These are phyloP conservation scores for Knipowitschia caucasica DNA, from an alignment of 2,797 vertebrate species.

Conservation along the genomic window DNA sequence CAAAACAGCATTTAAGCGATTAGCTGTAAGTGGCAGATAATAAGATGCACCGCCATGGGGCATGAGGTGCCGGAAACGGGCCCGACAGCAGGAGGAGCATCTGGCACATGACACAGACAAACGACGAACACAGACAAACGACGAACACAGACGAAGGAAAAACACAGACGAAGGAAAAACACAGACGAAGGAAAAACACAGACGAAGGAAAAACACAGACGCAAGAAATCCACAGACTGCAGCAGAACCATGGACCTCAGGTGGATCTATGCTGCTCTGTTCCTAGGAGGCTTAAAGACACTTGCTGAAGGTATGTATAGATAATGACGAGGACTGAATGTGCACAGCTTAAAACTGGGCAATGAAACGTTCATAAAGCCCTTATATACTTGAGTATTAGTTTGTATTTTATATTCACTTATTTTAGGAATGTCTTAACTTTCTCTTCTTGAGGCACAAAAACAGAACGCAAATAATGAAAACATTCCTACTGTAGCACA, in stretches of 20 bases:
- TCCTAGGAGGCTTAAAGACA: conserved; percentile 37
- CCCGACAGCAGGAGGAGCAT: conserved; percentile 24
- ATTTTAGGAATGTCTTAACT: too few species aligned
- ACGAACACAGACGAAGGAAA: too few species aligned
- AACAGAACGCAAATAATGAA: too few species aligned
- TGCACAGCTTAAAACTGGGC: too few species aligned
- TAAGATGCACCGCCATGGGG: conserved; percentile 1
- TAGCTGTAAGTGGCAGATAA: background rate
- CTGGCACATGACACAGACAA: background rate
- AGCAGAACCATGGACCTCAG: conserved; percentile 33
- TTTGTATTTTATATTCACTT: too few species aligned
- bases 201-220: fast-evolving
- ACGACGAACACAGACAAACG: background rate
- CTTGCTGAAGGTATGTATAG: conserved; percentile 14
- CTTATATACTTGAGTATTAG: background rate
- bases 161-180: background rate
- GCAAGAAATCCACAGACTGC: background rate
- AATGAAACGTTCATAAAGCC: too few species aligned
- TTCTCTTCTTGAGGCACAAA: too few species aligned
- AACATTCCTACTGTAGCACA: too few species aligned
- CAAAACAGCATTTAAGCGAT: background rate
- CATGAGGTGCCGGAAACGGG: background rate
- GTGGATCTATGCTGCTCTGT: conserved; percentile 28
- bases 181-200: background rate
- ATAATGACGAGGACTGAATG: background rate